Evolutionary conservation across 1,140 invertebrate genomes (phyloP), one percentile per base, ranked within the genome.

Genomic region (Papilio polyxenes): DNA sequence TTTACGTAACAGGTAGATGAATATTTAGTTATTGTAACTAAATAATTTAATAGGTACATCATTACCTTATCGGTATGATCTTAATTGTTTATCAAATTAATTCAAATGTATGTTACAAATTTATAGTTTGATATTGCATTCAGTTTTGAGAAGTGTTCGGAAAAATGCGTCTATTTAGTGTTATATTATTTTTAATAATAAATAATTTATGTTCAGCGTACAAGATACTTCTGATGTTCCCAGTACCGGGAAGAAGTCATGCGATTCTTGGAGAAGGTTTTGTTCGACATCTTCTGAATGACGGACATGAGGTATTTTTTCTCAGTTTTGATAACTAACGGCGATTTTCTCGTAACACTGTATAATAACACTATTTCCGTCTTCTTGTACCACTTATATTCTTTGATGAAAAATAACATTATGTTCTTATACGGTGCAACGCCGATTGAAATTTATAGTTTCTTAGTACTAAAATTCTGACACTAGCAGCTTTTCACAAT

Each of bases 231-330:
- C 31, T 90, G 0, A 81, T 90, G n/a, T 88, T 88, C 20, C 88
- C 88, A 0, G 4, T 88, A 2, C 88, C 89, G 31, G 81, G 85
- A 0, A 87, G 79, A 37, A 91, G 90, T 82, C 87, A 90, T 37
- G 81, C 83, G 0, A 90, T 92, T 13, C 83, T 91, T 20, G 90
- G 87, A 44, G 85, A 89, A 75, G 88, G 87, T n/a, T 85, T 85
- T 69, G 85, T 91, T 0, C 85, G 83, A 59, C 83, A 87, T 86
- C 82, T 92, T 10, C 31, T 87, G 1, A 75, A 89, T 48, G 88
- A 87, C 31, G 91, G 91, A 53, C 89, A 92, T 81, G 88, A 92
- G 85, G 91, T 92, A 82, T 80, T 83, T 85, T 5, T 4, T 44
- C 7, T 44, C 40, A 44, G 1, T 6, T 44, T 44, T 44, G 40